Conservation (phyloP, 1,140 invertebrate species). For the Ooceraea biroi region DNA sequence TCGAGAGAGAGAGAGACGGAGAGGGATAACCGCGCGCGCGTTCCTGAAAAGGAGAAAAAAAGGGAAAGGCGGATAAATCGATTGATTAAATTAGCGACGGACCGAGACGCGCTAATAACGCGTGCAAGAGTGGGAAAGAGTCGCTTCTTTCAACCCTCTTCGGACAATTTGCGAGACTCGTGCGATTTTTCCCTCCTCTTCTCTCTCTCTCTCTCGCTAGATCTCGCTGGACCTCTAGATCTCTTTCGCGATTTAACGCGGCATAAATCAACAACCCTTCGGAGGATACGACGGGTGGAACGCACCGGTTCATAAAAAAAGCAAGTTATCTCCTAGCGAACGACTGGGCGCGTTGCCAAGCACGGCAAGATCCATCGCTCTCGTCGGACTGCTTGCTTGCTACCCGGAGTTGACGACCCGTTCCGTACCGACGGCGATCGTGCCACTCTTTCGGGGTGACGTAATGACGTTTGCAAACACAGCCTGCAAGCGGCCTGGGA, state of each 20-base stretch:
- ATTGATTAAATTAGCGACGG: constrained; percentile 39
- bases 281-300: background rate
- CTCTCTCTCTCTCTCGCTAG: too few species aligned
- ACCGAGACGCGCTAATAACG: constrained; percentile 24
- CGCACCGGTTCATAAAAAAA: background rate
- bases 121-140: background rate
- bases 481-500: background rate
- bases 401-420: constrained; percentile 20
- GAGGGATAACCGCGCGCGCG: constrained; percentile 11
- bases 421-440: constrained; percentile 10
- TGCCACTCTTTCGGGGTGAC: constrained; percentile 28
- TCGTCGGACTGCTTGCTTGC: background rate
- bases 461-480: constrained; percentile 52
- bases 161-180: background rate
- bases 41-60: constrained; percentile 33
- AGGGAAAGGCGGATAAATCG: constrained; percentile 41
- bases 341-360: constrained; percentile 25
- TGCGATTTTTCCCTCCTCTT: background rate
- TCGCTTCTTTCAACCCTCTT: background rate
- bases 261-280: constrained; percentile 1
- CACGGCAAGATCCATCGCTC: constrained; percentile 9
- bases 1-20: background rate
- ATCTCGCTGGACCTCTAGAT: background rate
- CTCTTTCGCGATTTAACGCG: constrained; percentile 19
- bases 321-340: constrained; percentile 25